Percentiles rank a stretch among this genome's conserved stretches.
phyloP scores from a whole-genome alignment of 2,797 vertebrate genomes.

The Mormyrops boulengeri region DNA sequence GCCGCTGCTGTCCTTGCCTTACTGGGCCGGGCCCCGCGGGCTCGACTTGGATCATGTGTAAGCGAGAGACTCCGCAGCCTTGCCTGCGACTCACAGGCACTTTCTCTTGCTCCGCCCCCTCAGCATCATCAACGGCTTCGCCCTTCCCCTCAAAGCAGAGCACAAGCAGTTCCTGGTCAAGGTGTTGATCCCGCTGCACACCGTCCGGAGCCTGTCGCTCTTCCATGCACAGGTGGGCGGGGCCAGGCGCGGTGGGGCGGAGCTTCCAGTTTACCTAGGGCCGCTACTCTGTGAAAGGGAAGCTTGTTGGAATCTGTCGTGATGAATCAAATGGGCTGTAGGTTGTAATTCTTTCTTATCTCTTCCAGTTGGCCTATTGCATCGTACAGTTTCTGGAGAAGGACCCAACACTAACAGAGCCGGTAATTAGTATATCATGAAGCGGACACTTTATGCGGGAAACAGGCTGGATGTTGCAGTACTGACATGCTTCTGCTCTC shows the following conservation, averaged over 20 bases:
- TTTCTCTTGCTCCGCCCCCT: neutral
- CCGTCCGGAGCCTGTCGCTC: constrained; percentile 95
- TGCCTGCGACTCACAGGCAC: neutral
- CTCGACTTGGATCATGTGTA: neutral
- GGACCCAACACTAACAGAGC: constrained; percentile 96
- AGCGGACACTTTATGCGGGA: neutral
- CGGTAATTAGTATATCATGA: constrained; percentile 63
- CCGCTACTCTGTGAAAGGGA: neutral
- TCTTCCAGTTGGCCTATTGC: constrained; percentile 88
- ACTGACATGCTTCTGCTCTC: neutral
- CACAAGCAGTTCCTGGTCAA: constrained; percentile 99
- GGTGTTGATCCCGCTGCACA: constrained; percentile 96
- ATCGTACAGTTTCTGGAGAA: constrained; percentile 99
- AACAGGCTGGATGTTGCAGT: neutral
- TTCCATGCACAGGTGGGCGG: constrained; percentile 92
- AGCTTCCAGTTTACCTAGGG: neutral
- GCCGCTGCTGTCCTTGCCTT: neutral
- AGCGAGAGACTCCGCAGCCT: neutral
- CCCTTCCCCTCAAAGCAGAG: constrained; percentile 98
- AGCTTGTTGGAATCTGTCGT: neutral
- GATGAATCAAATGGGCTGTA: neutral
- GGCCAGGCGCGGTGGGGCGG: neutral
- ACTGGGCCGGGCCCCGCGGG: neutral
- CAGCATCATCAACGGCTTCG: constrained; percentile 99
- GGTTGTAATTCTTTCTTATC: neutral